Base-by-base conservation (phyloP, 2,113 vertebrate species). In the Sinosuthora webbiana region DNA sequence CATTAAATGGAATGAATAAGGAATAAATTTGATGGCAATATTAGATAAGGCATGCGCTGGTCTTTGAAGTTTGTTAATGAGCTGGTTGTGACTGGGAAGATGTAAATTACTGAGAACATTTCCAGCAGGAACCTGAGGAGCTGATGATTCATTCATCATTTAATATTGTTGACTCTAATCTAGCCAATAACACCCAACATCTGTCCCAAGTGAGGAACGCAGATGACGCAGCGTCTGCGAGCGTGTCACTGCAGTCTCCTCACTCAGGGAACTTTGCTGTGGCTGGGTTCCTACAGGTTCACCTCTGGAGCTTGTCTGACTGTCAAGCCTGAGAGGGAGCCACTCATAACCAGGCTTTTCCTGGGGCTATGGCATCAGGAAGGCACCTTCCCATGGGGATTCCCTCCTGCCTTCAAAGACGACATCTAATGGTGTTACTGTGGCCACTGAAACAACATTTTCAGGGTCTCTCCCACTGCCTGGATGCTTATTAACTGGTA, bases 91-190 rank as follows among this genome's bases (percentile, higher is more conserved):
- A 80, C 74, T 89, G 86, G 83, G 76, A 86, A 97, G 89, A 88
- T 69, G 83, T 47, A 93, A 96, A 88, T 92, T 70, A 78, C 68
- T 47, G 91, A 70, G 64, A 95, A 47, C 27, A 59, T 30, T 97
- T 97, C 88, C 91, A 97, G 64, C 93, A 96, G 94, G 80, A 92
- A 93, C 76, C 55, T 28, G 42, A 81, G 80, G 86, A 95, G 88
- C 71, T 74, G 73, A 62, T 96, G 95, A 96, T 74, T 97, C 94
- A 94, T 56, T 90, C 94, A 65, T 80, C 94, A 59, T 90, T 92
- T 93, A 92, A 83, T 97, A 89, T 77, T 94, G 94, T 89, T 94
- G 93, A 67, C 90, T 94, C 93, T 86, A 77, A 83, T 90, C 96
- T 81, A 35, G 83, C 86, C 94, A 93, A 90, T 92, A 88, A 90